phyloP scores from a whole-genome alignment of 1,140 invertebrate genomes.

The Metaphire vulgaris region DNA sequence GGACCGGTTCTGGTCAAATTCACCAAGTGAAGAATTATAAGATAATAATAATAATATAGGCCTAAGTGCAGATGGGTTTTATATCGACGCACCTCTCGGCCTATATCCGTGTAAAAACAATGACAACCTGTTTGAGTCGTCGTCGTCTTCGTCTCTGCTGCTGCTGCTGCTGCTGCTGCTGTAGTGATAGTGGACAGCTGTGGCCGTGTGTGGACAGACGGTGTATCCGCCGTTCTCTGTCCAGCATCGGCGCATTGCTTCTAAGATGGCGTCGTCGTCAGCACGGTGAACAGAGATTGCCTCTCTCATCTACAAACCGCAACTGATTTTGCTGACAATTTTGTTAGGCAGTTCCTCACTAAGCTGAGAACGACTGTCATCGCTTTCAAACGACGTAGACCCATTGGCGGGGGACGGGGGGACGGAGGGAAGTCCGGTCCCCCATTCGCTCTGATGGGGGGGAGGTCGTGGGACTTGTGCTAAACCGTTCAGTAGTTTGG shows the following conservation, averaged over 20 bases:
- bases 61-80: not conserved
- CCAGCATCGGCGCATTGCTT: slow-evolving; percentile 47
- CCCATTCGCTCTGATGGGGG: too few species aligned
- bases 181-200: slow-evolving; percentile 48
- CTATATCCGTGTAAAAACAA: not conserved
- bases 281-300: slow-evolving; percentile 36
- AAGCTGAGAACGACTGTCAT: not conserved
- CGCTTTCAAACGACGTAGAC: too few species aligned
- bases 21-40: too few species aligned
- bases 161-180: too few species aligned
- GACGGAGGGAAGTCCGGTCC: too few species aligned
- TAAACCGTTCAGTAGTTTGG: not conserved
- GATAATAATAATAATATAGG: not conserved
- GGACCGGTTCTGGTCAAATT: too few species aligned
- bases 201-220: slow-evolving; percentile 55
- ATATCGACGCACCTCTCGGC: not conserved
- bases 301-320: slow-evolving; percentile 35
- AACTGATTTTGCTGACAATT: not conserved
- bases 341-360: not conserved
- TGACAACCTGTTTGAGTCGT: slow-evolving; percentile 28
- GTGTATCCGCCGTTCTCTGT: slow-evolving; percentile 46
- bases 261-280: slow-evolving; percentile 41
- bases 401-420: too few species aligned
- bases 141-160: too few species aligned
- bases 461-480: not conserved